Evolutionary conservation across 2,888 invertebrate species (phyloP), one percentile per base, ranked within the genome.

Genomic region (Therioaphis trifolii): DNA sequence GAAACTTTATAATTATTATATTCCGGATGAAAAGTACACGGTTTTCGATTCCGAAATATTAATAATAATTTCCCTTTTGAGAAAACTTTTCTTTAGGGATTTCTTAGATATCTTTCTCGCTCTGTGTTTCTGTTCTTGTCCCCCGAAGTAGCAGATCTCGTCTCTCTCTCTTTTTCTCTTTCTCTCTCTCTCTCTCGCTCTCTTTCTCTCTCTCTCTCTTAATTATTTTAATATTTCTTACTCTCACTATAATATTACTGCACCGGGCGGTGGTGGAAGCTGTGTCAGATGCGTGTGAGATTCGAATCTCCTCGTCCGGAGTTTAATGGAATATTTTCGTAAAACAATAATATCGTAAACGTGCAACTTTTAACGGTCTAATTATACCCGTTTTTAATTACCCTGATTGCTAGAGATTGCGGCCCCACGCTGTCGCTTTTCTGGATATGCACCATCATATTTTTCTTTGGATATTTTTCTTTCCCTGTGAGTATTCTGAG

Each of bases 1-100:
- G 72, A 82, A 82, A 82, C 72, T 82, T 82, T 82, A 82, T 82
- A 82, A 82, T 82, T 82, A 82, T 82, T 82, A 82, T 72, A 72
- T 82, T 63, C 49, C 80, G 80, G 80, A 82, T 63, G 72, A 71
- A 29, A 72, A 72, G 43, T 58, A 49, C 58, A 82, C 63, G 80
- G 80, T 82, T 82, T 82, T 82, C 72, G 80, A 82, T 82, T 82
- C 72, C 80, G 72, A 82, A 82, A 80, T 80, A 71, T 80, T 69
- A 80, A 78, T 69, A 69, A 80, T 82, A 72, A 82, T 82, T 82
- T 82, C 80, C 80, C 80, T 82, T 82, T 82, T 72, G 21, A 82
- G 80, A 72, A 82, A 82, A 82, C 80, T 82, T 82, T 82, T 82
- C 80, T 82, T 72, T 43, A 18, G 35, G 61, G 49, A 46, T 35